Evolutionary conservation across 2,113 vertebrate species (phyloP), one percentile per base, ranked within the genome.

Genomic region (Bubo blakistoni): DNA sequence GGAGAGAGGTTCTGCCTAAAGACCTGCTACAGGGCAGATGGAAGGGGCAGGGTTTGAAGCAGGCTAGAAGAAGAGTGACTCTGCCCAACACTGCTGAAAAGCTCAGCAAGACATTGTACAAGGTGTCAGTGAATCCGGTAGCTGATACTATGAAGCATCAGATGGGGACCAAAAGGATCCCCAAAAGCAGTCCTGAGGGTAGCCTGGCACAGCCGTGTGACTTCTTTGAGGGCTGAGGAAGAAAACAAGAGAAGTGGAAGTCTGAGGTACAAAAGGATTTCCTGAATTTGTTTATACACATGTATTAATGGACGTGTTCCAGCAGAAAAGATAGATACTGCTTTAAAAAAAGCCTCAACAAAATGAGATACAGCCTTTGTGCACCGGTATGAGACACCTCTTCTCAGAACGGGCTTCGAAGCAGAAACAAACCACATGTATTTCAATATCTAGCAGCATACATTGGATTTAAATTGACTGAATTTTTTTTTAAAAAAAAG

Each of bases 301-400:
- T 25, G 18, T 36, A 80, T 58, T 32, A 42, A 7, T 52, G 20
- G 49, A 30, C 26, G 57, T 0, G 1, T 59, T 82, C 69, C 87
- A 78, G 44, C 19, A 78, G 69, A 62, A 81, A 32, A 95, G 51
- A 80, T 0, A 58, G 38, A 46, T 51, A 38, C 1, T 54, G 30
- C 83, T 88, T 52, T 17, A 71, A 38, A 49, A 55, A 69, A 24
- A 66, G 26, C 12, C 47, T 6, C 24, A 67, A 24, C 32, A 76
- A 77, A 81, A 95, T 65, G 46, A 84, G 63, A 71, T 88, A 55
- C 72, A 88, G 81, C 44, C 47, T 86, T 69, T 74, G 69, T 81
- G 90, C 69, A 46, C 1, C 79, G 82, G 67, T 52, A 58, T 76
- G 82, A 86, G 57, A 83, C 34, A 74, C 49, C 70, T 71, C 57